Evolutionary conservation across 2,797 vertebrate species (phyloP), one percentile per base, ranked within the genome.

Genomic region (Geotrypetes seraphini): DNA sequence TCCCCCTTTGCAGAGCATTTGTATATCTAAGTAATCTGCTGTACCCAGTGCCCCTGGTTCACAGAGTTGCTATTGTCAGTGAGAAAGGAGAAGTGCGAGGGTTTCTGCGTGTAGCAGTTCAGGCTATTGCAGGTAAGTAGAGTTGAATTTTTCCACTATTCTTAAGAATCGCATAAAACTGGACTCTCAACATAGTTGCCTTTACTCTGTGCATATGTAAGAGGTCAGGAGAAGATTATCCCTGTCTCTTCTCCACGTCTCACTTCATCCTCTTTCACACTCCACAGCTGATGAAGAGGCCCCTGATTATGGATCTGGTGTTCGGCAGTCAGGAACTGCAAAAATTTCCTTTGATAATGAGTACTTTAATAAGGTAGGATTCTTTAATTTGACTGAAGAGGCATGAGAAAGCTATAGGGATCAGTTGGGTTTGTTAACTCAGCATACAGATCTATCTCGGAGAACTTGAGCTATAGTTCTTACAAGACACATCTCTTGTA

Each of bases 301-400:
- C 30, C 96, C 96, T 33, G 96, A 99, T 81, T 99, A 98, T 33
- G 96, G 96, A 15, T 98, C 95, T 34, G 96, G 95, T 37, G 87
- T 99, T 34, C 81, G 96, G 42, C 96, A 98, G 77, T 99, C 96
- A 3, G 95, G 96, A 59, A 99, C 92, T 1, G 95, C 96, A 48
- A 99, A 99, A 69, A 97, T 99, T 66, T 98, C 96, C 16, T 99
- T 99, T 43, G 90, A 97, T 68, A 90, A 99, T 4, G 92, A 97
- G 19, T 94, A 89, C 70, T 97, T 96, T 69, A 88, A 81, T 71
- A 91, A 93, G 90, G 96, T 97, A 75, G 69, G 57, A 36, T 37
- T 11, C n/a, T 42, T n/a, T n/a, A 3, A 9, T 16, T 2, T 0
- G 6, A 1, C 19, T n/a, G 8, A 18, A 13, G 20, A 28, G 34